Evolutionary conservation across 2,888 invertebrate species (phyloP), one percentile per base, ranked within the genome.

Genomic region (Drosophila basisetae): DNA sequence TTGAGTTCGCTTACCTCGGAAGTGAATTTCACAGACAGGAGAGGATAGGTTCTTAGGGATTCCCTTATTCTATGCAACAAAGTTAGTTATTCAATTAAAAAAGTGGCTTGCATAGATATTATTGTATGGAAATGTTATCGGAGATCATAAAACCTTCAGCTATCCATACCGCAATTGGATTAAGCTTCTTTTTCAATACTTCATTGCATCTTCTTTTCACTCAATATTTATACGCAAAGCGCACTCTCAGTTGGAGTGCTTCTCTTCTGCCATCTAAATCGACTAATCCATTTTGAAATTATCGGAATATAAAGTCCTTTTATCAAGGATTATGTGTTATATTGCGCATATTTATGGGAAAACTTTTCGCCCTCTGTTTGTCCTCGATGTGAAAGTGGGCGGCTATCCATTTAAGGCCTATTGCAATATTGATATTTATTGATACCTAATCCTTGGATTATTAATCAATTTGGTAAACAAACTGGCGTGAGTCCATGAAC

Each of bases 281-380:
- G 58, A 79, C 74, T 83, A 83, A 83, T 75, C 75, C 84, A 69
- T 82, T 84, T 74, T 76, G 65, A 68, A 73, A 78, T 84, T 89
- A 84, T 86, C 82, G 86, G 89, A 76, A 76, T 82, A 74, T 74
- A 70, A 60, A 76, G 84, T 79, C 39, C 18, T 35, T 59, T 59
- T 56, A 69, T 59, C 50, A 58, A 39, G 65, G 65, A 81, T 81
- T 68, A 69, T 25, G 59, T 35, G n/a, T n/a, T 22, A 35, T 67
- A 73, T 53, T 43, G 73, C 72, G 35, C 52, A 69, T 71, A 70
- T 70, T 78, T 76, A 80, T 78, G 72, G 62, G 52, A 35, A 78
- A 80, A 78, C 54, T 78, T 78, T 79, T 61, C 35, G 31, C 54
- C 22, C 54, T 30, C 49, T 41, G 63, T 60, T 60, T 68, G 74